Base-by-base conservation (phyloP, 2,113 vertebrate genomes). In the Podiceps cristatus region DNA sequence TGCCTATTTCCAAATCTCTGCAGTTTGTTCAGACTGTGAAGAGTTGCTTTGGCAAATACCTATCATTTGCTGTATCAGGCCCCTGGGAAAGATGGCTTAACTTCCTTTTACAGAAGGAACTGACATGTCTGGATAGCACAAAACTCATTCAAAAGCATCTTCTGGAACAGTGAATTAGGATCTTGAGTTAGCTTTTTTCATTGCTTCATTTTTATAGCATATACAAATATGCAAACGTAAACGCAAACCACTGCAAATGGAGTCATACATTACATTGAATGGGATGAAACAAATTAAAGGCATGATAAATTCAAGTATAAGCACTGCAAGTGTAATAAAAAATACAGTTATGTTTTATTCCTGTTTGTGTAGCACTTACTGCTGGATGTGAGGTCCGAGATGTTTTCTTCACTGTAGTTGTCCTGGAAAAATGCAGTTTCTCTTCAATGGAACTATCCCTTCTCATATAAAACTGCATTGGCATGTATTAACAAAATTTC, bases 401-500 rank as follows among this genome's bases (percentile, higher is more conserved):
- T 52, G 75, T 75, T 94, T 95, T 92, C 96, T 96, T 97, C 92
- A 53, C 69, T 69, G 72, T 50, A 85, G 95, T 80, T 90, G 24
- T 93, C 74, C 58, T 18, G 45, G 84, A 85, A 93, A 86, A 97
- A 95, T 71, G 84, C 29, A 78, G 67, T 71, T 96, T 74, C 74
- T 96, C 75, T 93, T 77, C 63, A 88, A 44, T 84, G 29, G 52
- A 80, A 69, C 79, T 90, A 29, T 96, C 81, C 58, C 73, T 90
- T 68, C 83, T 94, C 74, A 55, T 90, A 60, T 59, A 86, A 97
- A 96, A 83, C 68, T 67, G 56, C 49, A 91, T 90, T 93, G 80
- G 88, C 79, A 18, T 95, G 93, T 94, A 92, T 85, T 90, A 95
- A 63, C 47, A 95, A 93, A 69, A 80, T 91, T 95, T 85, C 95